Percentiles rank a stretch among this genome's conserved stretches.
These are phyloP conservation scores for Carassius auratus DNA, from an alignment of 2,113 vertebrate genomes.

Conservation along the genomic window DNA sequence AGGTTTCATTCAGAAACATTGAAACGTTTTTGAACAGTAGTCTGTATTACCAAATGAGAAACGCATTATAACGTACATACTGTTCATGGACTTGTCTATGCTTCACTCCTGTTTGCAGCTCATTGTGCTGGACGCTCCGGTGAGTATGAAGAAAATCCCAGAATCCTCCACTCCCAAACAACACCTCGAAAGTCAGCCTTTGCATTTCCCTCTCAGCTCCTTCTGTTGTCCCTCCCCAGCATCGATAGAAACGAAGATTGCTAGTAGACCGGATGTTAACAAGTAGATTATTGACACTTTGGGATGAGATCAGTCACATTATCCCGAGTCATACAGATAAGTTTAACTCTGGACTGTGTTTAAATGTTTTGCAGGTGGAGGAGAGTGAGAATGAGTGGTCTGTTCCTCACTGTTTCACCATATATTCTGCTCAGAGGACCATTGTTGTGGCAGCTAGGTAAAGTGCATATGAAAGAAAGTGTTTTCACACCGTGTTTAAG, in stretches of 20 bases:
- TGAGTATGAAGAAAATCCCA: constrained; percentile 77
- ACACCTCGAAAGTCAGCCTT: neutral
- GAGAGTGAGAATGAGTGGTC: constrained; percentile 88
- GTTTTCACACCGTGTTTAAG: neutral
- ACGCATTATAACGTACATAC: neutral
- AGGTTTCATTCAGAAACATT: too few relatives aligned
- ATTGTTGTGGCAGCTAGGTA: constrained; percentile 95
- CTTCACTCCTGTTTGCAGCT: constrained; percentile 83
- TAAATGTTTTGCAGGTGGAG: constrained; percentile 79
- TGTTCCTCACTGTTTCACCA: constrained; percentile 92
- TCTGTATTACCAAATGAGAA: neutral
- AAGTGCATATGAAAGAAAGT: neutral
- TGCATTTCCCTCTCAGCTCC: neutral
- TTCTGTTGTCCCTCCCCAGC: neutral
- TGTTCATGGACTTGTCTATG: constrained; percentile 65
- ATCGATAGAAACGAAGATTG: constrained; percentile 17
- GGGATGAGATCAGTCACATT: neutral
- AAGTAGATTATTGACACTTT: neutral
- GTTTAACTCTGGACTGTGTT: neutral
- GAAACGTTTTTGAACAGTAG: neutral
- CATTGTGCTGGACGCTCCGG: constrained; percentile 92
- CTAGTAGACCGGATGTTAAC: constrained; percentile 1
- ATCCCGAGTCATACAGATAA: neutral
- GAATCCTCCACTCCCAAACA: constrained; percentile 25
- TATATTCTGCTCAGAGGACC: constrained; percentile 91